Evolutionary conservation across 2,888 invertebrate species (phyloP).

Genomic region (Agrotis clavis): DNA sequence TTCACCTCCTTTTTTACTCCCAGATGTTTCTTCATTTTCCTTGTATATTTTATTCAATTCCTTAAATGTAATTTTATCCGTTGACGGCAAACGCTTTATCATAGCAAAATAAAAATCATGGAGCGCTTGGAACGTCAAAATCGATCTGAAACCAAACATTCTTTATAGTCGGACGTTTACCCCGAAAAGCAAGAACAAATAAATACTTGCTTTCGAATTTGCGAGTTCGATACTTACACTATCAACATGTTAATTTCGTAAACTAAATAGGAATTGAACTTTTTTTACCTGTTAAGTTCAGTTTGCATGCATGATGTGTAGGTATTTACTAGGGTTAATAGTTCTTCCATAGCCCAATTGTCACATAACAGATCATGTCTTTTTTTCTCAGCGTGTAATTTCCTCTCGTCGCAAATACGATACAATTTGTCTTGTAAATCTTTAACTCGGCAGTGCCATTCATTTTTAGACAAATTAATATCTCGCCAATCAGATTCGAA

Average conservation of each 20-base stretch:
- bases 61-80: constrained; percentile 80
- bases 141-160: constrained; percentile 71
- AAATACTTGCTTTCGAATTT: no score
- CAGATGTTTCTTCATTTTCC: constrained; percentile 80
- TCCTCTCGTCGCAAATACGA: constrained; percentile 91
- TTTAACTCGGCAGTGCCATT: constrained; percentile 91
- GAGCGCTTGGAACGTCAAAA: constrained; percentile 85
- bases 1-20: constrained; percentile 80
- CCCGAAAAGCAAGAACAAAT: no score
- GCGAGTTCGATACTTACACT: no score
- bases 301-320: constrained; percentile 91
- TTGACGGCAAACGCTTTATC: constrained; percentile 82
- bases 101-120: constrained; percentile 86
- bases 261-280: not conserved
- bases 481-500: constrained; percentile 91
- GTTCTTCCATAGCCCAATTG: constrained; percentile 91
- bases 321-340: constrained; percentile 89
- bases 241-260: no score
- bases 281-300: constrained; percentile 91
- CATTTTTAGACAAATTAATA: constrained; percentile 91
- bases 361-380: constrained; percentile 88
- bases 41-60: constrained; percentile 82
- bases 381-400: constrained; percentile 89
- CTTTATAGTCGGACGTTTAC: not conserved
- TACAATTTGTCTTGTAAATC: constrained; percentile 89